phyloP scores from a whole-genome alignment of 2,113 vertebrate genomes.

The Microcebus murinus region DNA sequence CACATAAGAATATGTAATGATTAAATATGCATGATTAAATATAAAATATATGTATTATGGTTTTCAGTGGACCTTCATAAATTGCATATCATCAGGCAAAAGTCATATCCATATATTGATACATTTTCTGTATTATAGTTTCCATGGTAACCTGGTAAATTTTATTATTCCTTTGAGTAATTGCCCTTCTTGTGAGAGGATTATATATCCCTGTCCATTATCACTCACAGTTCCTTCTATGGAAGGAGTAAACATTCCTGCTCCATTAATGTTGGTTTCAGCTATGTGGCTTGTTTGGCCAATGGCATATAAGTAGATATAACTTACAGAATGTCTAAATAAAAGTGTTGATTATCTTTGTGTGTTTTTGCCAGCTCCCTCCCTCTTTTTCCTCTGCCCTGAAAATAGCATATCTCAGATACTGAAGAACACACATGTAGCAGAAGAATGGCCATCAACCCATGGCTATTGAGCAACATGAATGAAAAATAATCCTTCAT shows the following conservation, averaged over 20 bases:
- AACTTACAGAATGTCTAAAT: not conserved
- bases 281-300: not conserved
- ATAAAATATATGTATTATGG: not conserved
- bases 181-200: not conserved
- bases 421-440: not conserved
- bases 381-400: not conserved
- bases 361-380: not conserved
- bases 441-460: not conserved
- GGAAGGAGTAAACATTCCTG: not conserved
- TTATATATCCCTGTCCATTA: not conserved
- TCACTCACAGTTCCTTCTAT: not conserved
- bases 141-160: not conserved
- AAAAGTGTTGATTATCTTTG: not conserved
- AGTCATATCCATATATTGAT: not conserved
- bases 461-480: not conserved
- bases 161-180: not conserved
- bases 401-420: not conserved
- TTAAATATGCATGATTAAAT: not conserved
- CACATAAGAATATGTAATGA: not conserved
- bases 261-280: not conserved
- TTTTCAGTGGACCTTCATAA: not conserved
- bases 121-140: not conserved
- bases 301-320: not conserved
- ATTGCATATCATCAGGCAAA: not conserved
- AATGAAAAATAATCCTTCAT: not conserved